Percentiles rank a stretch among this genome's conserved stretches.
These are phyloP conservation scores for Cryptotis parvus DNA, from an alignment of 2,113 vertebrate genomes.

Conservation along the genomic window DNA sequence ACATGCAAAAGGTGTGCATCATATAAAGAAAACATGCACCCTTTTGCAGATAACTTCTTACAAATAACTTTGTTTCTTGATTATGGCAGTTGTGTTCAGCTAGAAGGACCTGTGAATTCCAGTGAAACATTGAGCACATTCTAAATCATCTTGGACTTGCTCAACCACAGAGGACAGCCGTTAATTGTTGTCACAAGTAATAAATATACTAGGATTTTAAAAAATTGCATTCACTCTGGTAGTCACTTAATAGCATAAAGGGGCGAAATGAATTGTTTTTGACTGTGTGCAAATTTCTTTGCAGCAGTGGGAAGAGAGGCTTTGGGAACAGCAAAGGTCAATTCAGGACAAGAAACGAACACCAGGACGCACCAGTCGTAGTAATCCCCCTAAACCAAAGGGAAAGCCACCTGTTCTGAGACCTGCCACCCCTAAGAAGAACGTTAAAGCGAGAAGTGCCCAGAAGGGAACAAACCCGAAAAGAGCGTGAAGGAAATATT, in stretches of 20 bases:
- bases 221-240: neutral
- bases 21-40: neutral
- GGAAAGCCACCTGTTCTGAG: slow-evolving; percentile 78
- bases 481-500: slow-evolving; percentile 79
- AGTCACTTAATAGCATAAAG: neutral
- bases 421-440: slow-evolving; percentile 84
- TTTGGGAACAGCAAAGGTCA: slow-evolving; percentile 86
- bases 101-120: neutral
- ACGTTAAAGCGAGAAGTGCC: slow-evolving; percentile 81
- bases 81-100: neutral
- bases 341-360: slow-evolving; percentile 85
- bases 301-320: slow-evolving; percentile 90
- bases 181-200: neutral
- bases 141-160: neutral
- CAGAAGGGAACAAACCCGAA: slow-evolving; percentile 83
- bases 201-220: neutral
- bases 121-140: neutral
- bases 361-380: slow-evolving; percentile 82
- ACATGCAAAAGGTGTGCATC: neutral
- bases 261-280: neutral
- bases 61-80: neutral
- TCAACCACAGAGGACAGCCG: fast-evolving
- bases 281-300: slow-evolving; percentile 55
- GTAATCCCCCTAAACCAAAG: slow-evolving; percentile 82
- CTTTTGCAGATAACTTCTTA: neutral